A percentile compares a stretch with the other conserved stretches of the same genome.
These are phyloP conservation scores for Tortrix viridana DNA, from an alignment of 2,888 invertebrate genomes.

Conservation along the genomic window DNA sequence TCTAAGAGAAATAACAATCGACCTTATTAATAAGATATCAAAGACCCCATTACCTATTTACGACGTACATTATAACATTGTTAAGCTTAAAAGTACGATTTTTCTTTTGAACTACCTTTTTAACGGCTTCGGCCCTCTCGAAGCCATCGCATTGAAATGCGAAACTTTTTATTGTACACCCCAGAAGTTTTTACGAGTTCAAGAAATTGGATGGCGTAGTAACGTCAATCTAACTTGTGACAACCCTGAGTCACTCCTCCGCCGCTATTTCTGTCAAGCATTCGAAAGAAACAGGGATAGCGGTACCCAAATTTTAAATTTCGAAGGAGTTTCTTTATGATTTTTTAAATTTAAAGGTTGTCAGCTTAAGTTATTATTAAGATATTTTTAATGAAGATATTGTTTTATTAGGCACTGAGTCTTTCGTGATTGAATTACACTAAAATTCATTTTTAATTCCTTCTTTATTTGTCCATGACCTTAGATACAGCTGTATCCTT, in stretches of 20 bases:
- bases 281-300: too few relatives aligned
- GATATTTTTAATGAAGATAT: constrained; percentile 10
- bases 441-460: too few relatives aligned
- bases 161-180: constrained; percentile 34
- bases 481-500: too few relatives aligned
- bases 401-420: constrained; percentile 6
- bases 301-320: too few relatives aligned
- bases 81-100: too few relatives aligned
- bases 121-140: not conserved
- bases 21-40: too few relatives aligned
- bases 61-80: too few relatives aligned
- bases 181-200: constrained; percentile 35
- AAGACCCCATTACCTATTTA: too few relatives aligned
- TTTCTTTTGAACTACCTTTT: not conserved
- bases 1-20: too few relatives aligned
- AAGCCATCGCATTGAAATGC: constrained; percentile 25
- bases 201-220: constrained; percentile 19
- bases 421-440: too few relatives aligned
- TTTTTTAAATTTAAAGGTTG: not conserved
- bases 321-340: too few relatives aligned
- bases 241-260: constrained; percentile 21
- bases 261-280: constrained; percentile 6
- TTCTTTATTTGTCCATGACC: too few relatives aligned
- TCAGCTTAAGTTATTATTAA: constrained; percentile 7
- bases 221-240: constrained; percentile 28